Percentiles rank a stretch among this genome's conserved stretches.
Evolutionary conservation across 1,140 invertebrate genomes (phyloP).

Genomic region (Solenopsis fugax): DNA sequence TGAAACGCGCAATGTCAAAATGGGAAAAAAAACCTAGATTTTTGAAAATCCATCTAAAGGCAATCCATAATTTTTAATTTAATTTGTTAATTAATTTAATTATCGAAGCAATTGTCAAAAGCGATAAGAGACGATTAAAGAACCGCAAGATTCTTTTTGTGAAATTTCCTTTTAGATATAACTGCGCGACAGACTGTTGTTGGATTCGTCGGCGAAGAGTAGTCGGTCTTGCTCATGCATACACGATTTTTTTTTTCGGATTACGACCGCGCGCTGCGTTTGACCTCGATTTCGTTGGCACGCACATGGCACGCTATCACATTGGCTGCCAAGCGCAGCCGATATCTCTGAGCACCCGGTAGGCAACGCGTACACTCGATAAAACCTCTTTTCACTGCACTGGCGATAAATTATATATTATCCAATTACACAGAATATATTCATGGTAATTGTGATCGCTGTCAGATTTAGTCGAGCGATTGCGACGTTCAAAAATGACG

Average conservation of each 20-base stretch:
- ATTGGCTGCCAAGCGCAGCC: constrained; percentile 40
- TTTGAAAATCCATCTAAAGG: not conserved
- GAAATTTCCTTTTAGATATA: not conserved
- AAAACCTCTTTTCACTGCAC: constrained; percentile 30
- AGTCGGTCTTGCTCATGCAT: not conserved
- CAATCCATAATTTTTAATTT: not conserved
- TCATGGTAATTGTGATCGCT: constrained; percentile 20
- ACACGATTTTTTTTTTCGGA: constrained; percentile 43
- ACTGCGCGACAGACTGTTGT: not conserved
- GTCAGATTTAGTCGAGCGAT: constrained; percentile 11
- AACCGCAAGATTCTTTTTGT: not conserved
- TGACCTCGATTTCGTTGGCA: constrained; percentile 58
- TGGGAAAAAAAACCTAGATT: not conserved
- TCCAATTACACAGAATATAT: not conserved
- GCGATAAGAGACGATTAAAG: not conserved
- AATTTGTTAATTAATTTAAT: constrained; percentile 8
- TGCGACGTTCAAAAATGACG: constrained; percentile 21
- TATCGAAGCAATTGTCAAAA: not conserved
- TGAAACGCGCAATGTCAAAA: not conserved
- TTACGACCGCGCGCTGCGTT: constrained; percentile 27
- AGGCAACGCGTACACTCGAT: not conserved
- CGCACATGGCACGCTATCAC: constrained; percentile 40
- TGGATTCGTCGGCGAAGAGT: not conserved
- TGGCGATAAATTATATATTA: constrained; percentile 31
- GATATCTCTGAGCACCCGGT: constrained; percentile 29